phyloP scores from a whole-genome alignment of 2,113 vertebrate species.

The Candoia aspera region DNA sequence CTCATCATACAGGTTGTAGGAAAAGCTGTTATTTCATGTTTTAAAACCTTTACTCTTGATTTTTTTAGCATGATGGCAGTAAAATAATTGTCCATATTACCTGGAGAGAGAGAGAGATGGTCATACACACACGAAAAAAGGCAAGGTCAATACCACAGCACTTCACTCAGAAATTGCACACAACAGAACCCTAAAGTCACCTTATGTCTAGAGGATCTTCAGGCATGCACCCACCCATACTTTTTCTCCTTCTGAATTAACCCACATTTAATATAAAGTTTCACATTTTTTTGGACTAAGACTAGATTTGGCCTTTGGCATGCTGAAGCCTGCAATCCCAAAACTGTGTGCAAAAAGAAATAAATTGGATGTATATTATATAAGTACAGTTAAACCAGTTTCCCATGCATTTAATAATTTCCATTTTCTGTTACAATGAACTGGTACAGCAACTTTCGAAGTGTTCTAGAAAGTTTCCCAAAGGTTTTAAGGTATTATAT shows the following conservation, averaged over 20 bases:
- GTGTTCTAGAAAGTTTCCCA: not conserved
- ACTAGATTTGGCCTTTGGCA: not conserved
- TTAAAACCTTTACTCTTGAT: conserved; percentile 82
- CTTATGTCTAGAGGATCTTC: not conserved
- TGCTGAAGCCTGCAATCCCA: not conserved
- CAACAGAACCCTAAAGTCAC: not conserved
- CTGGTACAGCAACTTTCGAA: not conserved
- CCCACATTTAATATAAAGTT: not conserved
- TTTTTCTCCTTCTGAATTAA: conserved; percentile 1
- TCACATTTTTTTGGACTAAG: not conserved
- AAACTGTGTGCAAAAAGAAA: not conserved
- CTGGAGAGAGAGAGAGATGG: conserved; percentile 67
- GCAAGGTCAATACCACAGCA: not conserved
- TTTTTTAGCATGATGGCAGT: conserved; percentile 92
- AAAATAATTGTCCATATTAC: conserved; percentile 86
- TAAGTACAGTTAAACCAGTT: not conserved
- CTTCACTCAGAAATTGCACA: not conserved
- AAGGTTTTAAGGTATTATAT: not conserved
- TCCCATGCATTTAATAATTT: not conserved
- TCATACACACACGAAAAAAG: not conserved
- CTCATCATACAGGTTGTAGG: conserved; percentile 91
- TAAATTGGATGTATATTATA: not conserved
- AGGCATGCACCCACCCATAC: not conserved
- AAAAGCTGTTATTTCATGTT: conserved; percentile 82
- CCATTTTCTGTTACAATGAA: not conserved